Conservation (phyloP, 2,888 invertebrate genomes). For the Alsophila aescularia region DNA sequence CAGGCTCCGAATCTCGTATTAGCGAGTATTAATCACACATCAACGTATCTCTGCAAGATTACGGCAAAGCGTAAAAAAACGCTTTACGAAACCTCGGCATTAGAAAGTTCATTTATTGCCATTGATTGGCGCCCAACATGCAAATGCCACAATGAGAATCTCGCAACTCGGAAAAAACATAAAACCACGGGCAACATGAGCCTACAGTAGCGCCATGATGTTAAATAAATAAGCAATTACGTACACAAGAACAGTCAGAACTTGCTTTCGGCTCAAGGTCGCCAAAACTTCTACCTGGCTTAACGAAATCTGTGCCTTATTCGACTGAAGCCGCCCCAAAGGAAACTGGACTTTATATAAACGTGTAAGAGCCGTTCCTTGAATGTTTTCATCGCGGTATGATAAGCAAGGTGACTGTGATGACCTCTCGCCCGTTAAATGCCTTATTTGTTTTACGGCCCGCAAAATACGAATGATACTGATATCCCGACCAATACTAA, state of each 20-base stretch:
- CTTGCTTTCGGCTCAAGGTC: constrained; percentile 56
- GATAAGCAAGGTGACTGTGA: constrained; percentile 51
- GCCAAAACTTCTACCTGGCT: constrained; percentile 55
- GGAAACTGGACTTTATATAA: constrained; percentile 46
- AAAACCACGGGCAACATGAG: constrained; percentile 8
- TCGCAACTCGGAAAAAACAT: constrained; percentile 1
- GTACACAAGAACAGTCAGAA: constrained; percentile 38
- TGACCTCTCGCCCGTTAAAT: constrained; percentile 47
- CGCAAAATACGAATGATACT: constrained; percentile 28
- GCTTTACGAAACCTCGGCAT: constrained; percentile 10
- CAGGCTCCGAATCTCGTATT: not conserved
- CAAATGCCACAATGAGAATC: constrained; percentile 20
- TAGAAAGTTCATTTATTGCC: constrained; percentile 27
- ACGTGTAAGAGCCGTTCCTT: constrained; percentile 35
- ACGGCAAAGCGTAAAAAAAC: not conserved
- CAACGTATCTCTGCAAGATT: not conserved
- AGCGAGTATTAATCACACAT: not conserved
- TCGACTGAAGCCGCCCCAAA: constrained; percentile 28
- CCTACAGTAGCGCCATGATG: constrained; percentile 35
- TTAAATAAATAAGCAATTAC: constrained; percentile 50
- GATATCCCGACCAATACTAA: constrained; percentile 1
- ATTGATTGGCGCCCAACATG: constrained; percentile 25
- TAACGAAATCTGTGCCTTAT: constrained; percentile 48
- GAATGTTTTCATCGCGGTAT: constrained; percentile 30
- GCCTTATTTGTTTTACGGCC: constrained; percentile 45